Conservation (phyloP, 2,113 vertebrate species). For the Phrynocephalus versicolor region DNA sequence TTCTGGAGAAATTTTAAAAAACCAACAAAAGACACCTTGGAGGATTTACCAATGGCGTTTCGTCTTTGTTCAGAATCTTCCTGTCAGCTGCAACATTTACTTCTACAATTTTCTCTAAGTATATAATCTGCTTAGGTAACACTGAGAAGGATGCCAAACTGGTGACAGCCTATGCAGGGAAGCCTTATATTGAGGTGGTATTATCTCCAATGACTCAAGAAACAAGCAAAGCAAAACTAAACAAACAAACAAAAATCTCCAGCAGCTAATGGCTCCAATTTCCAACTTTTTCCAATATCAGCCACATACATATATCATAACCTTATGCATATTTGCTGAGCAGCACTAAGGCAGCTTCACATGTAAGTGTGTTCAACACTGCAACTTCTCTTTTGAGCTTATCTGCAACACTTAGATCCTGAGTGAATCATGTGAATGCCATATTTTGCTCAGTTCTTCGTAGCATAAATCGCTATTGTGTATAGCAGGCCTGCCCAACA, state of each 20-base stretch:
- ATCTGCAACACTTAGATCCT: neutral
- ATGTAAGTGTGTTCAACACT: neutral
- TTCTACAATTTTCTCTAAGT: neutral
- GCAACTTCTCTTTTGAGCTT: neutral
- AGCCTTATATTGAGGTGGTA: neutral
- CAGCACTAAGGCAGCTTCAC: neutral
- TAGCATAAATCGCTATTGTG: neutral
- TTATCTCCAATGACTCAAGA: no score
- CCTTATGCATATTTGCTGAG: neutral
- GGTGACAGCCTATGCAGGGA: neutral
- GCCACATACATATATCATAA: neutral
- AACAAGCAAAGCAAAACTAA: no score
- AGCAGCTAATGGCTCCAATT: neutral
- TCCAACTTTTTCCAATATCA: neutral
- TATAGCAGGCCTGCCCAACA: no score
- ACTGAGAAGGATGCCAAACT: neutral
- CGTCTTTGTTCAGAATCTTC: neutral
- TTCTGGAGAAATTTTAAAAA: neutral
- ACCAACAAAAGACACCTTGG: no score
- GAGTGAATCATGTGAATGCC: neutral
- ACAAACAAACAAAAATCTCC: neutral
- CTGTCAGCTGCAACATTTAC: conserved; percentile 6
- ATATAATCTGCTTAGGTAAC: neutral
- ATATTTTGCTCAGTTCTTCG: neutral
- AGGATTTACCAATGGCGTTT: neutral